These are phyloP conservation scores for Sphaerophoria taeniata DNA, from an alignment of 2,888 invertebrate species.

Conservation along the genomic window DNA sequence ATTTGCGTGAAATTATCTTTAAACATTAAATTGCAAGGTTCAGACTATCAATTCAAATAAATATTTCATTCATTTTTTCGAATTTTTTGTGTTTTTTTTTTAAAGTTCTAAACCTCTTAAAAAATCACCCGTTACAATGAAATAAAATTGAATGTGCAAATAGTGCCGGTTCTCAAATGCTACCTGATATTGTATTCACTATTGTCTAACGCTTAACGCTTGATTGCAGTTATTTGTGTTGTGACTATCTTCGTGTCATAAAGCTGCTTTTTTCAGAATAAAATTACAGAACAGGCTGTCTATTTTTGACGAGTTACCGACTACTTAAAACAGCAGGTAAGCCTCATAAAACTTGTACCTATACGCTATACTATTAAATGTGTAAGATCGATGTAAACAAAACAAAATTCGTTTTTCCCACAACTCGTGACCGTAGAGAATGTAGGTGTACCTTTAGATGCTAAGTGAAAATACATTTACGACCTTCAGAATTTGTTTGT, in stretches of 20 bases:
- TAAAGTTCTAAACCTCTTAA: too few relatives aligned
- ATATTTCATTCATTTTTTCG: too few relatives aligned
- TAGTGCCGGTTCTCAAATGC: too few relatives aligned
- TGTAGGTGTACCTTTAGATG: conserved; percentile 1
- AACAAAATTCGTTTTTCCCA: conserved; percentile 18
- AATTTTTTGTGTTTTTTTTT: too few relatives aligned
- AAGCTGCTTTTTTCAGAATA: neutral
- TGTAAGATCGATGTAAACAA: conserved; percentile 6
- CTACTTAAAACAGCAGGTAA: neutral
- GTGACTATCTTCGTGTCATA: neutral
- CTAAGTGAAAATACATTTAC: conserved; percentile 23
- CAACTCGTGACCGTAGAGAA: conserved; percentile 31
- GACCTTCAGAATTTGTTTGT: conserved; percentile 18
- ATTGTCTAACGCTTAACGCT: too few relatives aligned
- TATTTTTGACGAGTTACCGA: neutral
- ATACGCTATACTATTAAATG: conserved; percentile 3
- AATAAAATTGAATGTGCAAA: too few relatives aligned
- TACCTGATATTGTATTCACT: too few relatives aligned
- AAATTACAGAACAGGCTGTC: neutral
- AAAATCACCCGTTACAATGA: too few relatives aligned
- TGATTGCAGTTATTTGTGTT: too few relatives aligned
- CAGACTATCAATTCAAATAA: too few relatives aligned
- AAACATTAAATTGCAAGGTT: too few relatives aligned
- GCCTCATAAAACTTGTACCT: conserved; percentile 12
- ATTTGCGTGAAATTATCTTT: too few relatives aligned